These are phyloP conservation scores for Lordiphosa stackelbergi DNA, from an alignment of 1,140 invertebrate species.

Conservation along the genomic window DNA sequence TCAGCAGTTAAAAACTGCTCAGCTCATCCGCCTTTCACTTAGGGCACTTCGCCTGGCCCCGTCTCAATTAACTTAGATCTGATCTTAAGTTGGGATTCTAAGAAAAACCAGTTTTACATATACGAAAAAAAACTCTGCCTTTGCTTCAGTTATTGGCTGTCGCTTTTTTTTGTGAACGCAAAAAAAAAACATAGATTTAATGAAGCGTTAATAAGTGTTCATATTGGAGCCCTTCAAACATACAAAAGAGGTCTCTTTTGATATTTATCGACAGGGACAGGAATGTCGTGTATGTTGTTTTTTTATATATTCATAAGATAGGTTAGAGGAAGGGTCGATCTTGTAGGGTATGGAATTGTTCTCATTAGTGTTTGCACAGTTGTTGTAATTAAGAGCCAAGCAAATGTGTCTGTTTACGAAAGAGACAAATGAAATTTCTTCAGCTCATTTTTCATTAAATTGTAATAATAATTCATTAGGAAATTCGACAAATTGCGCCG, in stretches of 20 bases:
- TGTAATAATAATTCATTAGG: slow-evolving; percentile 71
- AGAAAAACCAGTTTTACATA: slow-evolving; percentile 56
- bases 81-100: slow-evolving; percentile 38
- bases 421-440: slow-evolving; percentile 39
- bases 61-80: slow-evolving; percentile 67
- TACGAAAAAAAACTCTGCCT: slow-evolving; percentile 10
- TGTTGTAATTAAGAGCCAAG: slow-evolving; percentile 58
- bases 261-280: slow-evolving; percentile 45
- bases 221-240: slow-evolving; percentile 27
- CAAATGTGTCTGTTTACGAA: slow-evolving; percentile 27
- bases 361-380: slow-evolving; percentile 41
- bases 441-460: slow-evolving; percentile 67
- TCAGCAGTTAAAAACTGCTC: slow-evolving; percentile 27
- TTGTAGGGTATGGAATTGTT: slow-evolving; percentile 38
- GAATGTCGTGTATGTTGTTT: slow-evolving; percentile 35
- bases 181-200: slow-evolving; percentile 50
- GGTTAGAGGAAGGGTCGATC: slow-evolving; percentile 25
- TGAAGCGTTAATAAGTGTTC: slow-evolving; percentile 70
- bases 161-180: slow-evolving; percentile 49
- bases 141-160: slow-evolving; percentile 35
- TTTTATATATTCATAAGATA: slow-evolving; percentile 34
- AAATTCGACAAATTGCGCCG: slow-evolving; percentile 40
- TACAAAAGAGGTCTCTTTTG: slow-evolving; percentile 36
- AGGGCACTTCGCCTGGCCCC: slow-evolving; percentile 45
- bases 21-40: slow-evolving; percentile 27